phyloP scores from a whole-genome alignment of 2,797 vertebrate genomes.

The Phoebastria nigripes region DNA sequence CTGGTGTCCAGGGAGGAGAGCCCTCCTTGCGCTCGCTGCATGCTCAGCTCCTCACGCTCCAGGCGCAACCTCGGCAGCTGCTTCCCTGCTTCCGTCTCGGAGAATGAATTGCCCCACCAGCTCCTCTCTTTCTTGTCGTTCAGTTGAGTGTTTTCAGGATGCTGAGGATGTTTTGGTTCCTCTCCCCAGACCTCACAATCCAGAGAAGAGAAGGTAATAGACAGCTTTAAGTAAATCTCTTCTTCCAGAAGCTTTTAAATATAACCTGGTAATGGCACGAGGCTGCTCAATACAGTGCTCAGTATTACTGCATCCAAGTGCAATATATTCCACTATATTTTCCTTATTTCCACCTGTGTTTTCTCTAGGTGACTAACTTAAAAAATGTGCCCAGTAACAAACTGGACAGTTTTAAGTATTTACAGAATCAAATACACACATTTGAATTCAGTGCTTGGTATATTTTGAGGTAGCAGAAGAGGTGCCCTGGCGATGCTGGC shows the following conservation, averaged over 20 bases:
- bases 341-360: not conserved
- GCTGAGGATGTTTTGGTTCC: not conserved
- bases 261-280: not conserved
- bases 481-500: not conserved
- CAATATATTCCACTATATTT: not conserved
- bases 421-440: not conserved
- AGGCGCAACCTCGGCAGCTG: not conserved
- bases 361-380: not conserved
- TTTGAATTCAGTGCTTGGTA: not conserved
- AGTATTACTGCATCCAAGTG: too few species aligned
- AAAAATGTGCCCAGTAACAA: not conserved
- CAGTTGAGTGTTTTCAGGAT: not conserved
- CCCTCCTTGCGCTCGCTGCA: fast-evolving
- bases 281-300: not conserved
- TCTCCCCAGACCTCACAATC: too few species aligned
- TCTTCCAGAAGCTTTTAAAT: not conserved
- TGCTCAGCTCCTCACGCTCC: not conserved
- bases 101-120: not conserved
- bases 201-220: not conserved
- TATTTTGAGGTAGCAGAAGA: not conserved
- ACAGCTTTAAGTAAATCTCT: not conserved
- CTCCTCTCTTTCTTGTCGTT: not conserved
- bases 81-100: fast-evolving
- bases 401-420: not conserved
- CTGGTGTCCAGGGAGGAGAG: not conserved